Base-by-base conservation (phyloP, 2,888 invertebrate genomes). In the Taphrorychus bicolor region DNA sequence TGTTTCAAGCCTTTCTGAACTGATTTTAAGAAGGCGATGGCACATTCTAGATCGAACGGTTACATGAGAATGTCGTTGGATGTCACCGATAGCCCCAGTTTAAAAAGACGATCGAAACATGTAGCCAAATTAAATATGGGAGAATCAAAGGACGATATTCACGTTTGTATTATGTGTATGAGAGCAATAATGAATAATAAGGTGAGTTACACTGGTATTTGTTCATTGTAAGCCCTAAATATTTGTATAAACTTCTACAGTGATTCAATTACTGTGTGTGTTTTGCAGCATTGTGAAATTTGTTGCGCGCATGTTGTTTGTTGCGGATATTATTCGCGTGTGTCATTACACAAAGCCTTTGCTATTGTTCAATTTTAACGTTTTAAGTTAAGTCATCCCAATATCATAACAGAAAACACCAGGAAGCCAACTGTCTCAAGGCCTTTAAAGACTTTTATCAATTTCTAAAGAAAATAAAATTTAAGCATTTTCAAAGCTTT, bases 161-260 rank as follows among this genome's bases (percentile, higher is more conserved):
- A 99, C 84, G 97, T 98, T 70, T 98, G 98, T 86, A 97, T 99
- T 78, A 94, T 97, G 92, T 99, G 98, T 81, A 91, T 99, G 87
- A 88, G 98, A 66, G 98, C 98, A 75, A 98, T 99, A 79, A 99
- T 99, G 98, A 99, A 99, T 84, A 98, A 99, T 82, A 98, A 98
- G 88, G 91, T 91, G 74, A 73, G 75, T 66, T 49, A n/a, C n/a
- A n/a, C n/a, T n/a, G n/a, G n/a, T n/a, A 14, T 45, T 14, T 45
- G 7, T 5, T 32, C 9, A 7, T 5, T 32, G 11, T 5, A 32
- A 7, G 11, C 32, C 32, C 9, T 32, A 7, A 11, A 32, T 32
- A 32, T 32, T 7, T 32, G 32, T 32, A 32, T 32, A 32, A 32
- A 32, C 32, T 32, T 3, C 32, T 32, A 3, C 11, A 32, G 3